phyloP scores from a whole-genome alignment of 2,113 vertebrate species.

The Oreochromis tanganicae region DNA sequence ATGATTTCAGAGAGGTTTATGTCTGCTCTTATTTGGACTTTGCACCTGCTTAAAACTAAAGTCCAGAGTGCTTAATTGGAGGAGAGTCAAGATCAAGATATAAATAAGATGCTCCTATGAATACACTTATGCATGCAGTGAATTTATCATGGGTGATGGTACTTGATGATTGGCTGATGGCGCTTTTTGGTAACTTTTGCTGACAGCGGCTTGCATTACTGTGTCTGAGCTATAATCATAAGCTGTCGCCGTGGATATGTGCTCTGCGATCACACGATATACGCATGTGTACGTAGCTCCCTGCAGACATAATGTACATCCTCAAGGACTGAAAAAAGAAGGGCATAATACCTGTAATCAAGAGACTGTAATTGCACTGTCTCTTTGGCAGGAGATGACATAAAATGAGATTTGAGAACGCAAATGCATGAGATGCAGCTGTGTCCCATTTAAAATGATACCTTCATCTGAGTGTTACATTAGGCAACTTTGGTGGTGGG shows the following conservation, averaged over 20 bases:
- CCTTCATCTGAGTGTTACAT: neutral
- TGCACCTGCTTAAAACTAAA: neutral
- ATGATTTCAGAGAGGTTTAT: neutral
- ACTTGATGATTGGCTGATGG: conserved; percentile 4
- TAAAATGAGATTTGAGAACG: neutral
- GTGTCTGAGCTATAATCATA: conserved; percentile 10
- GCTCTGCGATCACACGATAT: neutral
- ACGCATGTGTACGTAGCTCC: neutral
- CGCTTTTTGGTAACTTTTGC: neutral
- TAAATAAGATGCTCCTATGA: neutral
- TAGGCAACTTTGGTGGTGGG: neutral
- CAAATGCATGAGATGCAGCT: neutral
- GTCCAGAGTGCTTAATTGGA: neutral
- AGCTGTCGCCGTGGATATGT: conserved; percentile 18
- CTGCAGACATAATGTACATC: neutral
- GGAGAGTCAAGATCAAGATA: neutral
- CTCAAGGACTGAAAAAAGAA: neutral
- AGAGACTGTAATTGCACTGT: neutral
- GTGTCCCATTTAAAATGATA: neutral
- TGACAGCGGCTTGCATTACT: neutral
- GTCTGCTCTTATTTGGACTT: neutral
- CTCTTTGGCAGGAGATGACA: neutral
- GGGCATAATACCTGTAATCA: neutral
- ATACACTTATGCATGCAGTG: neutral
- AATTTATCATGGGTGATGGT: neutral